Evolutionary conservation across 1,140 invertebrate genomes (phyloP).

Genomic region (Panagrolaimus sp.): DNA sequence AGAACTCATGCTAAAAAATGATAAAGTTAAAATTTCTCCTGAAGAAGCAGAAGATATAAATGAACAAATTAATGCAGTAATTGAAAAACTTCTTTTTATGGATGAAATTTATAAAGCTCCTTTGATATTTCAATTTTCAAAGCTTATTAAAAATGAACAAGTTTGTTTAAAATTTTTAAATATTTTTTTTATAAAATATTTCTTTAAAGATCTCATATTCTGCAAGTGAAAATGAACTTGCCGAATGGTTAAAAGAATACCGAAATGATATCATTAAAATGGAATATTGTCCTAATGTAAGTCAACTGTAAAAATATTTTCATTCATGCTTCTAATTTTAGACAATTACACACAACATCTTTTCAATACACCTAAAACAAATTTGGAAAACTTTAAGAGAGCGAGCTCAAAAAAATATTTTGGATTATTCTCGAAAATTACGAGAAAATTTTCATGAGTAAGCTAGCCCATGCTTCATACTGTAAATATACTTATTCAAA

Average conservation of each 20-base stretch:
- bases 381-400: constrained; percentile 33
- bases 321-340: constrained; percentile 16
- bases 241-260: constrained; percentile 21
- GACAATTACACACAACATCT: constrained; percentile 31
- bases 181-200: neutral
- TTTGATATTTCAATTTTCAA: constrained; percentile 19
- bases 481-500: neutral
- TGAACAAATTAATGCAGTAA: constrained; percentile 18
- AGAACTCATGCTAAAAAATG: constrained; percentile 20
- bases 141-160: constrained; percentile 30
- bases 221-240: constrained; percentile 35
- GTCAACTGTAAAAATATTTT: neutral
- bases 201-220: constrained; percentile 24
- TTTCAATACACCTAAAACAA: constrained; percentile 20
- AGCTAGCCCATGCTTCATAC: neutral
- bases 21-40: constrained; percentile 19
- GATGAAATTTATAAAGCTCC: constrained; percentile 32
- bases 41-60: constrained; percentile 24
- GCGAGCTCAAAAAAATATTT: constrained; percentile 26
- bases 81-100: constrained; percentile 16
- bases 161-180: neutral
- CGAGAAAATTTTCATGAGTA: constrained; percentile 34
- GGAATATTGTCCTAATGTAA: constrained; percentile 33
- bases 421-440: constrained; percentile 31
- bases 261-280: constrained; percentile 30